Percentiles rank a stretch among this genome's conserved stretches.
Evolutionary conservation across 2,797 vertebrate species (phyloP).

Genomic region (Sebastes hubbsi): DNA sequence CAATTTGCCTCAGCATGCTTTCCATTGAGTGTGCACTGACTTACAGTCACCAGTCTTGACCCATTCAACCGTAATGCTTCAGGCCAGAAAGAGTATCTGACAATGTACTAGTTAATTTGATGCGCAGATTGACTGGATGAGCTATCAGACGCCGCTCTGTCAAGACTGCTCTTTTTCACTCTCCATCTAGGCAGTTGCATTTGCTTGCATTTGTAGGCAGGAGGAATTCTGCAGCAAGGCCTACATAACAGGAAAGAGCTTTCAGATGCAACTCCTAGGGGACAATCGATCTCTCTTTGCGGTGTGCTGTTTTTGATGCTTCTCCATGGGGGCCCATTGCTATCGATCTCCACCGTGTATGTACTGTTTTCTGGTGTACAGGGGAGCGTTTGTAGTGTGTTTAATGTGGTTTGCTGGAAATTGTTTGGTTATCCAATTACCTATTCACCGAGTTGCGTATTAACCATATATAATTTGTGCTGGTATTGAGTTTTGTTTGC

Average conservation of each 20-base stretch:
- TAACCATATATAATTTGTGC: not conserved
- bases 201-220: slow-evolving; percentile 67
- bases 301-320: slow-evolving; percentile 55
- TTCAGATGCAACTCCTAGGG: slow-evolving; percentile 62
- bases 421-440: slow-evolving; percentile 16
- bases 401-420: slow-evolving; percentile 31
- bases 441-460: not conserved
- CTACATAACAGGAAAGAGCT: slow-evolving; percentile 66
- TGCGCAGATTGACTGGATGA: slow-evolving; percentile 60
- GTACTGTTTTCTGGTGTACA: slow-evolving; percentile 8
- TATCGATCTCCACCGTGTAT: slow-evolving; percentile 51
- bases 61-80: slow-evolving; percentile 30
- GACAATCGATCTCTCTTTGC: slow-evolving; percentile 72
- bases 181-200: slow-evolving; percentile 37
- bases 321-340: slow-evolving; percentile 57
- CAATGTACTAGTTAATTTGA: slow-evolving; percentile 63
- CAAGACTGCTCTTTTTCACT: slow-evolving; percentile 47
- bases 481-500: slow-evolving; percentile 8
- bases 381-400: slow-evolving; percentile 7
- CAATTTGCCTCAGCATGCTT: slow-evolving; percentile 17
- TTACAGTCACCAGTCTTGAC: slow-evolving; percentile 17
- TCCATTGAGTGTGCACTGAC: not conserved
- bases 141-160: slow-evolving; percentile 60
- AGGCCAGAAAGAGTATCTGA: slow-evolving; percentile 53
- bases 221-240: slow-evolving; percentile 55